These are phyloP conservation scores for Montipora efflorescens DNA, from an alignment of 64 coral and sea anemone genomes.

Conservation along the genomic window DNA sequence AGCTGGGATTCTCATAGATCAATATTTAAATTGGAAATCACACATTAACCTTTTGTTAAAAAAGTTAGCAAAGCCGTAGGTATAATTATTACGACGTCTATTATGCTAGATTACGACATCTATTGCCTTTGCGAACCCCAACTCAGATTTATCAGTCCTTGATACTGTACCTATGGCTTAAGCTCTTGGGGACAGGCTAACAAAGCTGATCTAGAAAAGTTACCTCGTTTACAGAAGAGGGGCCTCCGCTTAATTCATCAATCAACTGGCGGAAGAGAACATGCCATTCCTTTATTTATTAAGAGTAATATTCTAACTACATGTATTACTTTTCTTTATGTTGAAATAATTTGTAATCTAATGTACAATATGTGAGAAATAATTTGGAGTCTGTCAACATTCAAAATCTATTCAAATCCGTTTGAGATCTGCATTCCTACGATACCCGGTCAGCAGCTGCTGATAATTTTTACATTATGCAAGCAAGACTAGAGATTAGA, in stretches of 20 bases:
- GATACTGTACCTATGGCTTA: background rate
- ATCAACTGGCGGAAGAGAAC: background rate
- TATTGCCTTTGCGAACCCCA: background rate
- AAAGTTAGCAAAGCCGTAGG: conserved; percentile 38
- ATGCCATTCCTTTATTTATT: background rate
- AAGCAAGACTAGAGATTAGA: background rate
- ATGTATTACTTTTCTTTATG: background rate
- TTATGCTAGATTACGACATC: background rate
- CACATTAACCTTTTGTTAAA: conserved; percentile 15
- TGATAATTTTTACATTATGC: background rate
- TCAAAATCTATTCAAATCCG: too few species aligned
- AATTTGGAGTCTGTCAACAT: background rate
- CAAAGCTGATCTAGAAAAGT: background rate
- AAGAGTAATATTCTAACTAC: background rate
- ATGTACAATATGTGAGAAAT: background rate
- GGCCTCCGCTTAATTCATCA: background rate
- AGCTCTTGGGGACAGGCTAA: conserved; percentile 14
- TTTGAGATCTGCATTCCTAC: background rate
- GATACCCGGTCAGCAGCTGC: background rate
- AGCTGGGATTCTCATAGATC: background rate
- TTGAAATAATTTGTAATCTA: background rate
- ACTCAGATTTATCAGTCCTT: conserved; percentile 1
- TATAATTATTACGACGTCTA: background rate
- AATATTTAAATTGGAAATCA: conserved; percentile 20
- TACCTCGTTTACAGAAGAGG: background rate